A percentile compares a stretch with the other conserved stretches of the same genome.
These are phyloP conservation scores for Datnioides undecimradiatus DNA, from an alignment of 2,113 vertebrate species.

Conservation along the genomic window DNA sequence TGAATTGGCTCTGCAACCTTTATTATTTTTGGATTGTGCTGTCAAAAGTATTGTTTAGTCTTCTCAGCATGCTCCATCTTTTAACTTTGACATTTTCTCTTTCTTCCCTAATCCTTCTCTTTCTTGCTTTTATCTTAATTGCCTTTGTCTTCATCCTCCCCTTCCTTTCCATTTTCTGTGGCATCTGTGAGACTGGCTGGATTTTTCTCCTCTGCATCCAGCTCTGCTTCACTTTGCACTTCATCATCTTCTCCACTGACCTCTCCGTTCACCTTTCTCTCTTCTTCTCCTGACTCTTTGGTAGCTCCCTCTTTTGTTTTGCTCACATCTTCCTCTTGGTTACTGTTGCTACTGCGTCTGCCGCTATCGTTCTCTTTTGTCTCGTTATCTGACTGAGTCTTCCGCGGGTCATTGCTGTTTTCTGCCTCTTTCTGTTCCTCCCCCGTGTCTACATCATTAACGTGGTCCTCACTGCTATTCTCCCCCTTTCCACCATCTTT, in stretches of 20 bases:
- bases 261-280: slow-evolving; percentile 55
- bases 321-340: slow-evolving; percentile 47
- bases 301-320: slow-evolving; percentile 26
- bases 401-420: slow-evolving; percentile 49
- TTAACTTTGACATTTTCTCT: slow-evolving; percentile 1
- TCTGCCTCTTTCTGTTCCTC: slow-evolving; percentile 65
- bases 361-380: slow-evolving; percentile 33
- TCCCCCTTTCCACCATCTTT: slow-evolving; percentile 27
- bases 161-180: slow-evolving; percentile 50
- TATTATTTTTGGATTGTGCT: background rate
- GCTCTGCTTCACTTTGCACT: slow-evolving; percentile 51
- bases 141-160: slow-evolving; percentile 13
- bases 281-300: slow-evolving; percentile 30
- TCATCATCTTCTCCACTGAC: slow-evolving; percentile 65
- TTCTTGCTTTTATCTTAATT: slow-evolving; percentile 15
- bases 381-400: slow-evolving; percentile 51
- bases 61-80: background rate
- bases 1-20: background rate
- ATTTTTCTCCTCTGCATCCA: slow-evolving; percentile 37
- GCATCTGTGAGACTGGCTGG: slow-evolving; percentile 1
- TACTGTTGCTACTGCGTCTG: slow-evolving; percentile 44
- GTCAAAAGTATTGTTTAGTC: background rate
- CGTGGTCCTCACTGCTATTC: slow-evolving; percentile 27
- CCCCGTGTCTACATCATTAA: slow-evolving; percentile 63
- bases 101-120: slow-evolving; percentile 12